These are phyloP conservation scores for Bombus cullumanus DNA, from an alignment of 1,140 invertebrate genomes.

Conservation along the genomic window DNA sequence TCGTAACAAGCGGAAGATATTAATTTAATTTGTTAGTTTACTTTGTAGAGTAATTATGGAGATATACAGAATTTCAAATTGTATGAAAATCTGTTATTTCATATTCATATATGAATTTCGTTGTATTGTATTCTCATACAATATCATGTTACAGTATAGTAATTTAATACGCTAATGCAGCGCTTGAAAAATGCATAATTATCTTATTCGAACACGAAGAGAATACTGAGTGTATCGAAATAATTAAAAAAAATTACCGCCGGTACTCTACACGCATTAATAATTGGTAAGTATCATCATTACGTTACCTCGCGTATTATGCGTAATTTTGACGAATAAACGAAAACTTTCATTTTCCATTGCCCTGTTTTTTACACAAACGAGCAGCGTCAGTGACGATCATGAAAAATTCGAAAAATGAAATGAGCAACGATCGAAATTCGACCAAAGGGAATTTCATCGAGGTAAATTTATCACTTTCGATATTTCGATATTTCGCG, in stretches of 20 bases:
- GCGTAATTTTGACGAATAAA: neutral
- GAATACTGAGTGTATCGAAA: neutral
- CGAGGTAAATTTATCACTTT: neutral
- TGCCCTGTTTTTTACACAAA: neutral
- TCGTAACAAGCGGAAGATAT: too few species aligned
- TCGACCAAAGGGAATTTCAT: neutral
- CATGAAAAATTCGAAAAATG: slow-evolving; percentile 11
- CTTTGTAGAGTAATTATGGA: neutral
- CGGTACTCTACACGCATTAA: neutral
- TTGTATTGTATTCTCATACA: neutral
- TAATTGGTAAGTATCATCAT: neutral
- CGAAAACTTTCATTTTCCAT: neutral
- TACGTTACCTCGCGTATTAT: neutral
- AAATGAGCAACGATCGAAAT: neutral
- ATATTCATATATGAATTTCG: neutral
- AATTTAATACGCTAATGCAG: neutral
- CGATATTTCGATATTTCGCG: neutral
- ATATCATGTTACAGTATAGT: neutral
- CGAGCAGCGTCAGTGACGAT: neutral
- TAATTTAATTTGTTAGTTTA: too few species aligned
- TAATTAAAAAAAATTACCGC: neutral
- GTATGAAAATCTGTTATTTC: neutral
- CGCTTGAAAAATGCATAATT: neutral
- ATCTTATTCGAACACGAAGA: neutral
- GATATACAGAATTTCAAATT: neutral